Evolutionary conservation across 2,113 vertebrate species (phyloP), one percentile per base, ranked within the genome.

Genomic region (Zootoca vivipara): DNA sequence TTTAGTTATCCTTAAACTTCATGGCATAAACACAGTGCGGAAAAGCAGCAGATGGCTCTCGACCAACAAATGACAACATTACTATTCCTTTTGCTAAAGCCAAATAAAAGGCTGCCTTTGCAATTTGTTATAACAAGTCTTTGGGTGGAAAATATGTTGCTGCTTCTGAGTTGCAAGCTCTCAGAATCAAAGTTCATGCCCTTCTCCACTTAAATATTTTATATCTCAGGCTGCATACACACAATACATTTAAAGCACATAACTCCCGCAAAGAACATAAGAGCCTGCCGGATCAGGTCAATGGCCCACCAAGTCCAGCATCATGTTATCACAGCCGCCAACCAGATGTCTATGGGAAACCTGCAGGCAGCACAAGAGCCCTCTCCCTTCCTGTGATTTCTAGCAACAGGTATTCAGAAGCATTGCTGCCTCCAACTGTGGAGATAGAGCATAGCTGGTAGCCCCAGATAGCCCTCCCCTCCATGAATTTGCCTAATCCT

Each of bases 1-100:
- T 89, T 87, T 83, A 85, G 88, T 86, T 89, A 92, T 84, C 85
- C 88, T 90, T 74, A 83, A 80, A 75, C 82, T 30, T 81, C 75
- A 83, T 65, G 22, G 86, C 42, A 78, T 62, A 26, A 75, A 65
- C 22, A 52, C 83, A 86, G 72, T 73, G 26, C 52, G 85, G 86
- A 52, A 87, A 88, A 81, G n/a, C 26, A 72, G 42, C 24, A 5
- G 72, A 7, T 73, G 85, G 78, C 40, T 80, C 26, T 38, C 35
- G 69, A 73, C 46, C 78, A 87, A 40, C 13, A 3, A 73, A 81
- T 87, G 46, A 87, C 74, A 85, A 65, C 65, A 87, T 69, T 72
- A 72, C 46, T 62, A 40, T 73, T 79, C 67, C 67, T 73, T 73
- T 62, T 20, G 24, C 46, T 62, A 22, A 7, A 30, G 77, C 85